Base-by-base conservation (phyloP, 2,888 invertebrate genomes). In the Neoaliturus tenellus region DNA sequence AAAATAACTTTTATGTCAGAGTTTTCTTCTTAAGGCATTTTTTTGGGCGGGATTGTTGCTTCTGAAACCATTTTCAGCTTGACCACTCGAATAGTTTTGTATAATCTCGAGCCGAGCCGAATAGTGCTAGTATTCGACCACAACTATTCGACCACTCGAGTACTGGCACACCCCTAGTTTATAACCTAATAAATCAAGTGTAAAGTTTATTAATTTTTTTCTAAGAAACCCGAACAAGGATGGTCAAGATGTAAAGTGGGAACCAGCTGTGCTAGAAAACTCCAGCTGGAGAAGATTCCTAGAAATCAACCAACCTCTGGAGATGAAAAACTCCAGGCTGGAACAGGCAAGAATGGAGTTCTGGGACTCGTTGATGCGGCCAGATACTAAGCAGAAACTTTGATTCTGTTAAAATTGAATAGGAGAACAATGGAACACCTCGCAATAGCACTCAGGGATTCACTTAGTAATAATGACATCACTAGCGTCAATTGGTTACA, bases 151-250 rank as follows among this genome's bases (percentile, higher is more conserved):
- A 20, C 17, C 17, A 10, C 17, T 14, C n/a, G 23, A 51, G 23
- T 51, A 23, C 23, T 51, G 5, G 51, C 51, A 51, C 17, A 51
- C 17, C 51, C 23, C 23, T 51, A 51, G 4, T 20, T 4, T 23
- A 51, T 17, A 20, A 23, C 23, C 17, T 5, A 51, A 51, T 8
- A 5, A 51, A 51, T 5, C n/a, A 51, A 8, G 5, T 20, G 4
- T 23, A 14, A 14, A 23, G 35, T 35, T 35, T 35, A 35, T 58
- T 33, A 10, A 31, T 35, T 31, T 33, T 17, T 55, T 10, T 75
- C 75, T 48, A 25, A 82, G 82, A 6, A 75, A 82, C 73, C 82
- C 82, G 48, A 82, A 82, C 39, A 55, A 35, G 51, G 55, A 41
- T n/a, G 44, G 23, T 28, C 73, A 51, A 5, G 58, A 23, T 17